A percentile compares a stretch with the other conserved stretches of the same genome.
phyloP scores from a whole-genome alignment of 2,113 vertebrate species.

The Ophthalmolycus amberensis region DNA sequence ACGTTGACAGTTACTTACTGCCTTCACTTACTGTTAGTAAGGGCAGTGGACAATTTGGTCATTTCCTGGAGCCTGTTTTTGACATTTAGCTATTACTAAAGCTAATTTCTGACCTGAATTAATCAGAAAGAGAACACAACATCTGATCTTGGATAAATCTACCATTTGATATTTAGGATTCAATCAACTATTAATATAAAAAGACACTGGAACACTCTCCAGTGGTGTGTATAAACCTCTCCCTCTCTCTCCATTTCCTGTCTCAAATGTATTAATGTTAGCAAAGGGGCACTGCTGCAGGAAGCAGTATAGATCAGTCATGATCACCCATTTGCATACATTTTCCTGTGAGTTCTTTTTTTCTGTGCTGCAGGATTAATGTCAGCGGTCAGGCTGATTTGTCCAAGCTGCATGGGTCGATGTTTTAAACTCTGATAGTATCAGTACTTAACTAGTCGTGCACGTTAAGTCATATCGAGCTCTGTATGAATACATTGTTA shows the following conservation, averaged over 20 bases:
- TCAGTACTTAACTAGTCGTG: not conserved
- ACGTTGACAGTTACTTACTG: not conserved
- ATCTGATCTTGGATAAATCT: not conserved
- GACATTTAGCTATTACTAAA: slow-evolving; percentile 31
- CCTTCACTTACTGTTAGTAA: not conserved
- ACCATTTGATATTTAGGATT: not conserved
- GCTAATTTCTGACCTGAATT: slow-evolving; percentile 2
- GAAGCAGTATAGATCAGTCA: slow-evolving; percentile 1
- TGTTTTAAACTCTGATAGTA: not conserved
- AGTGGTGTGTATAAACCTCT: slow-evolving; percentile 12
- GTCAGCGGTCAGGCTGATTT: slow-evolving; percentile 10
- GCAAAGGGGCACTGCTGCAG: slow-evolving; percentile 2
- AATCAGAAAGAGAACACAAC: not conserved
- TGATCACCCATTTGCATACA: slow-evolving; percentile 1
- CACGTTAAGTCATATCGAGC: not conserved
- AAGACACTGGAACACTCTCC: slow-evolving; percentile 3
- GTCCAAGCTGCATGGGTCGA: not conserved
- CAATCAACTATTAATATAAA: slow-evolving; percentile 7
- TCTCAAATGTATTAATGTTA: slow-evolving; percentile 12
- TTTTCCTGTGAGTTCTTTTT: not conserved
- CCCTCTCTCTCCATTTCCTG: slow-evolving; percentile 6
- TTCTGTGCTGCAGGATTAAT: slow-evolving; percentile 7
- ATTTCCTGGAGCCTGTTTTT: slow-evolving; percentile 11
- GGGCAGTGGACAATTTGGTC: slow-evolving; percentile 7
- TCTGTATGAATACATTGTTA: not conserved